Conservation (phyloP, 1,140 invertebrate species). For the Drosophila tristis region DNA sequence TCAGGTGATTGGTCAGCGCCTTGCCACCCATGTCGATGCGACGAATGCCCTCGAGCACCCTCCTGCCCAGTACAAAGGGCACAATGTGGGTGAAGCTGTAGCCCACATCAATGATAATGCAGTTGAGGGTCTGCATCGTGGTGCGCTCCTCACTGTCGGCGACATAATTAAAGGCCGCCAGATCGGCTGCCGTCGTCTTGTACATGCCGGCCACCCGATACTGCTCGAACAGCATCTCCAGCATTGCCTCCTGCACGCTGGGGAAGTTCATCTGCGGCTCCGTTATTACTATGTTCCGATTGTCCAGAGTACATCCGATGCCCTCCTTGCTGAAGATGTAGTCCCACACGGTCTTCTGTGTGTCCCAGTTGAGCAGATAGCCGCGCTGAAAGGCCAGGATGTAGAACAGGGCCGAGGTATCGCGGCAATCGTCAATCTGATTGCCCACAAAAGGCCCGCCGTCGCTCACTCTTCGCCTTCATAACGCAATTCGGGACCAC, state of each 20-base stretch:
- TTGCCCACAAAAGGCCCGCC: constrained; percentile 97
- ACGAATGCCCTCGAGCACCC: constrained; percentile 90
- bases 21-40: constrained; percentile 99
- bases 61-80: constrained; percentile 96
- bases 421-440: constrained; percentile 97
- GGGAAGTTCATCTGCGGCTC: constrained; percentile 98
- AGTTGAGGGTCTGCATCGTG: constrained; percentile 87
- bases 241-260: constrained; percentile 95
- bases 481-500: constrained; percentile 97
- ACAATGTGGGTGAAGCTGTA: constrained; percentile 98
- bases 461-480: constrained; percentile 98
- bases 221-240: constrained; percentile 99
- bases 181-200: constrained; percentile 90
- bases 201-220: constrained; percentile 95
- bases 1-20: constrained; percentile 98
- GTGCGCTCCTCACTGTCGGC: constrained; percentile 81
- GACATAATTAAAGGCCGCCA: constrained; percentile 88
- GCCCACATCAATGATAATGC: constrained; percentile 95
- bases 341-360: constrained; percentile 97
- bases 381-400: constrained; percentile 98
- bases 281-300: constrained; percentile 94
- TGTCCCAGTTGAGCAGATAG: constrained; percentile 97
- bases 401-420: constrained; percentile 97
- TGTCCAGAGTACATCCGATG: constrained; percentile 90
- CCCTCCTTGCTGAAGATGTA: constrained; percentile 96